These are phyloP conservation scores for Apodemia zela DNA, from an alignment of 2,888 invertebrate genomes.

Conservation along the genomic window DNA sequence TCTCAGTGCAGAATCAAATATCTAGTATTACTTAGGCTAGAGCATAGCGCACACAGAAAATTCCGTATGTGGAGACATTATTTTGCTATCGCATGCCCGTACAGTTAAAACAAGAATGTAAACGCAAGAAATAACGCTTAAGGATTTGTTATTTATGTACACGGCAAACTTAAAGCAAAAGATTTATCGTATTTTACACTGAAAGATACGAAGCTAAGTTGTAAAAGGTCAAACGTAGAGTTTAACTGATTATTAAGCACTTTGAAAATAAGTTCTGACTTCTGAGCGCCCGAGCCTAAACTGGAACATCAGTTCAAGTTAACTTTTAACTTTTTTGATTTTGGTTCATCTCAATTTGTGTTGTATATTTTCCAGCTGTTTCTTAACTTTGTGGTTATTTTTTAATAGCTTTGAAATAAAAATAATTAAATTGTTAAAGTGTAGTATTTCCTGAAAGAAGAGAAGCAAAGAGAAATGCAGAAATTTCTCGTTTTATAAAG, in stretches of 20 bases:
- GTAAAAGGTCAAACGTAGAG: conserved; percentile 50
- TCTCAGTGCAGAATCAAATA: neutral
- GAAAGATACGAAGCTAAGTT: conserved; percentile 49
- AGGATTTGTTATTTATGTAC: conserved; percentile 63
- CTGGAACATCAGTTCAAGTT: conserved; percentile 39
- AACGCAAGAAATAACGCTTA: conserved; percentile 55
- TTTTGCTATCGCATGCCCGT: conserved; percentile 57
- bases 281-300: conserved; percentile 37
- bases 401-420: conserved; percentile 1
- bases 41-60: conserved; percentile 16
- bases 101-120: conserved; percentile 53
- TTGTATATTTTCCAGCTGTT: neutral
- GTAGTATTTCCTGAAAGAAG: too few species aligned
- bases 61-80: conserved; percentile 44
- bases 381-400: conserved; percentile 5
- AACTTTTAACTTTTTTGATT: conserved; percentile 25
- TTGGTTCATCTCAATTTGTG: neutral
- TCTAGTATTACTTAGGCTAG: neutral
- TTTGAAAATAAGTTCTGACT: conserved; percentile 46
- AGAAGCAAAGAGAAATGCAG: too few species aligned
- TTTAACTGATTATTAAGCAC: conserved; percentile 49
- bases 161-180: conserved; percentile 55
- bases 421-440: neutral
- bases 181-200: conserved; percentile 58
- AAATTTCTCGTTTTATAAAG: too few species aligned